Evolutionary conservation across 2,113 vertebrate species (phyloP).

Genomic region (Anhinga anhinga): DNA sequence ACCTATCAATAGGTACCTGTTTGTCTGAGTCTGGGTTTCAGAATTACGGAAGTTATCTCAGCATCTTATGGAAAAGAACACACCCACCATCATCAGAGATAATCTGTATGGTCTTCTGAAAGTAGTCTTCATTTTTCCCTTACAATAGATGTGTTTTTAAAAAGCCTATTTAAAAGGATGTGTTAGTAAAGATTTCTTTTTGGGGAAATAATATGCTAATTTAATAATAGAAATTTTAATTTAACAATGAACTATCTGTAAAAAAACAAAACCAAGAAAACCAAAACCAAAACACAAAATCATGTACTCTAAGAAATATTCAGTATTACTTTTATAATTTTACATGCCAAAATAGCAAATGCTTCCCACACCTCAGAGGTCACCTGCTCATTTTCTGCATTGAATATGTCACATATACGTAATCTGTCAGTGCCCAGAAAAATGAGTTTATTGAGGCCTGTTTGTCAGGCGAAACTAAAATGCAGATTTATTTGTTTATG

Average conservation of each 20-base stretch:
- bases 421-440: not conserved
- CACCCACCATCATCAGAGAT: not conserved
- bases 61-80: not conserved
- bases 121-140: not conserved
- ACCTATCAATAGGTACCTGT: not conserved
- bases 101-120: not conserved
- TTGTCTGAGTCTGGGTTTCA: not conserved
- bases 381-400: not conserved
- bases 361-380: not conserved
- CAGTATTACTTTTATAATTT: not conserved
- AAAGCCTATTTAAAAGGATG: not conserved
- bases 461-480: not conserved
- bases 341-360: not conserved
- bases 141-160: not conserved
- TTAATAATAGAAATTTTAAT: not conserved
- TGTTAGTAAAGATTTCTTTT: not conserved
- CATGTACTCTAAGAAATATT: not conserved
- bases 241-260: not conserved
- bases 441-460: not conserved
- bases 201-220: not conserved
- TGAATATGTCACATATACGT: not conserved
- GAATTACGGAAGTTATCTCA: not conserved
- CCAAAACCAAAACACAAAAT: not conserved
- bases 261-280: not conserved
- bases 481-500: not conserved